phyloP scores from a whole-genome alignment of 2,797 vertebrate genomes.

The Eulemur rubriventer region DNA sequence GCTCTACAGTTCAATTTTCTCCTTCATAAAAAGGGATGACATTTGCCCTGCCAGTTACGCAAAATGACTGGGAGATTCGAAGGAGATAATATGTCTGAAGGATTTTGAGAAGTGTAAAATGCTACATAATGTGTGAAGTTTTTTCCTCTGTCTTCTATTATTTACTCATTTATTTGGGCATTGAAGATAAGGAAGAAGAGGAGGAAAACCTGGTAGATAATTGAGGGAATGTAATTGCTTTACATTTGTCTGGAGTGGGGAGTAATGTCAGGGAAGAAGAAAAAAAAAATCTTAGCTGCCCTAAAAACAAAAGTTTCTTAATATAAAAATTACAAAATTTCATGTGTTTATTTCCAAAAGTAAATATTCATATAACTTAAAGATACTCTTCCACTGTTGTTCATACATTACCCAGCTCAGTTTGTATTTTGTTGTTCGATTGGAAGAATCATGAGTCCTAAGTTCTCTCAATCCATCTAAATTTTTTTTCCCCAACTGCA shows the following conservation, averaged over 20 bases:
- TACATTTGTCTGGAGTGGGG: not conserved
- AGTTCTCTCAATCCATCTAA: not conserved
- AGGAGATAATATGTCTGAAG: not conserved
- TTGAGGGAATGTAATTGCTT: not conserved
- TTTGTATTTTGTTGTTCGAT: not conserved
- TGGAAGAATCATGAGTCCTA: not conserved
- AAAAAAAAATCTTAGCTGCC: not conserved
- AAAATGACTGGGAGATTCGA: not conserved
- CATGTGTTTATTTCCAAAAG: not conserved
- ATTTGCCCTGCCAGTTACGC: not conserved
- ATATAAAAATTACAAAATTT: not conserved
- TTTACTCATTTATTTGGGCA: not conserved
- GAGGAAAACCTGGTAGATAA: not conserved
- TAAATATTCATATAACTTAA: not conserved
- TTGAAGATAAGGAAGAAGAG: not conserved
- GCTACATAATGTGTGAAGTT: not conserved
- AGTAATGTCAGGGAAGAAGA: not conserved
- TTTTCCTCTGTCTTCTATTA: not conserved
- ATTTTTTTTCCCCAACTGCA: not conserved
- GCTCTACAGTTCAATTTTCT: not conserved
- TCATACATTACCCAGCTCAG: not conserved
- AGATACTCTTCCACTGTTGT: not conserved
- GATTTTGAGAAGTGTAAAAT: not conserved
- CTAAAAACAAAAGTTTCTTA: not conserved
- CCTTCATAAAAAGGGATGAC: not conserved